Base-by-base conservation (phyloP, 2,797 vertebrate species). In the Muscicapa comitata region DNA sequence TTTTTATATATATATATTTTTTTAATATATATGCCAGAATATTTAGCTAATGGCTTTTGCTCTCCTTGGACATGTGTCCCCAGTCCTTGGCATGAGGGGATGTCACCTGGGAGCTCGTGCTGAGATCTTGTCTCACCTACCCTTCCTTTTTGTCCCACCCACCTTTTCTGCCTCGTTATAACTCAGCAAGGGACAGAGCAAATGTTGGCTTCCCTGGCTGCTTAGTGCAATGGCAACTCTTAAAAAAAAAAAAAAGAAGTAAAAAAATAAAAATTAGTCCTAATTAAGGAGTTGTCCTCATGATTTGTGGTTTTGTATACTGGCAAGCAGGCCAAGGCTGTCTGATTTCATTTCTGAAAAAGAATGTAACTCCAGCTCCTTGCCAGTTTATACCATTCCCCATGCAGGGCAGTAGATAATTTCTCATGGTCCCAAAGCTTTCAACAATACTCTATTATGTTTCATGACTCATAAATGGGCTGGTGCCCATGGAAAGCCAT, bases 391-490 rank as follows among this genome's bases (percentile, higher is more conserved):
- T 96, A 97, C 96, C 97, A 96, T 97, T 97, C 96, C 96, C 96
- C 96, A 96, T 93, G 95, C 95, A 29, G 94, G 97, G 96, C 96
- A 97, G 86, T 93, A 97, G 95, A 97, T 96, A 97, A 96, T 97
- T 97, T 97, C 97, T 97, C 97, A 96, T 97, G 96, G 97, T 97
- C 97, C 96, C 97, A 95, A 93, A 95, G 94, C 90, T 97, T 96
- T 95, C 95, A 98, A 98, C 98, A 98, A 98, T 98, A 98, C 96
- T 96, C 95, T 94, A 96, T 98, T 98, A 97, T 98, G 95, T 94
- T 76, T 94, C 93, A 96, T 98, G 98, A 98, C 93, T 98, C 98
- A 98, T 79, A 90, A 89, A 95, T 97, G 98, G 98, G 98, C 97
- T 94, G 58, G 37, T 85, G 97, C 97, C 98, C 97, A 96, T 57